Evolutionary conservation across 2,888 invertebrate species (phyloP).

Genomic region (Lordiphosa fenestrarum): DNA sequence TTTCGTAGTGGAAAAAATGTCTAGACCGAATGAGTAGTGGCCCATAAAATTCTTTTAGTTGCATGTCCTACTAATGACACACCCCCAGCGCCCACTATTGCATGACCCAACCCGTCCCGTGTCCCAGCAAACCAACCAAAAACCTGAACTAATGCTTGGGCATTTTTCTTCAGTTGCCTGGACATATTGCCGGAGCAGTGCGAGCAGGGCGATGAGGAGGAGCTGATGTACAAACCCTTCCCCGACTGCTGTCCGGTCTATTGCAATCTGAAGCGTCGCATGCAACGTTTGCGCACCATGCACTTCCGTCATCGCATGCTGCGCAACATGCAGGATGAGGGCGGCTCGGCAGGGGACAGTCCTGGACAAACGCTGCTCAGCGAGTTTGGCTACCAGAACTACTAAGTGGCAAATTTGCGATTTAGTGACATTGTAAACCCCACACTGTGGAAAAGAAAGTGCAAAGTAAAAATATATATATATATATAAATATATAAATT

Average conservation of each 20-base stretch:
- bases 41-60: conserved; percentile 48
- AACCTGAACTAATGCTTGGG: conserved; percentile 37
- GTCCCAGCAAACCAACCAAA: neutral
- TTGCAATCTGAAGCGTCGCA: conserved; percentile 78
- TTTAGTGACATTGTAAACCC: too few species aligned
- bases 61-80: conserved; percentile 34
- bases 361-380: conserved; percentile 56
- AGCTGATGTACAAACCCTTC: conserved; percentile 78
- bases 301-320: conserved; percentile 76
- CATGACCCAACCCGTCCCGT: neutral
- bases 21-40: conserved; percentile 80
- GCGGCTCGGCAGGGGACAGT: conserved; percentile 37
- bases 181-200: conserved; percentile 78
- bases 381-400: conserved; percentile 72
- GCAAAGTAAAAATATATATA: too few species aligned
- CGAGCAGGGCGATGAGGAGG: conserved; percentile 79
- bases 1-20: conserved; percentile 79
- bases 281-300: conserved; percentile 78
- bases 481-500: too few species aligned
- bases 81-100: neutral
- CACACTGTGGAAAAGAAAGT: too few species aligned
- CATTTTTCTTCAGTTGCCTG: conserved; percentile 67
- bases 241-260: conserved; percentile 79
- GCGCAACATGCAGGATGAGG: conserved; percentile 67
- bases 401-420: conserved; percentile 21